A percentile compares a stretch with the other conserved stretches of the same genome.
These are phyloP conservation scores for Pollenia labialis DNA, from an alignment of 2,888 invertebrate species.

Conservation along the genomic window DNA sequence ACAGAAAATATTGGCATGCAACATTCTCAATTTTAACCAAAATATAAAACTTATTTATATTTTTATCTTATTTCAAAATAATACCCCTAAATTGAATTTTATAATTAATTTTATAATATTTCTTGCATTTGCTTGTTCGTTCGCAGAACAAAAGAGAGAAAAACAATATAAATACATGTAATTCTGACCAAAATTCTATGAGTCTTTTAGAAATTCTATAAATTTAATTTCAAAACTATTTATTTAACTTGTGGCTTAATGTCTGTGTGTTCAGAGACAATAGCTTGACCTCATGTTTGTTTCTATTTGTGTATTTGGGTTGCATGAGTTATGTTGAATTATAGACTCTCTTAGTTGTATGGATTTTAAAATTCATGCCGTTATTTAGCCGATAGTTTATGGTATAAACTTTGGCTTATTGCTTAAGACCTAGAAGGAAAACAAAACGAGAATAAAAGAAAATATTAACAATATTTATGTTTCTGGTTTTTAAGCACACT, in stretches of 20 bases:
- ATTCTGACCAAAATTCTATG: neutral
- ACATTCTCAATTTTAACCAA: neutral
- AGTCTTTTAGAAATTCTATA: neutral
- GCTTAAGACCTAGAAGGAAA: constrained; percentile 16
- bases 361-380: constrained; percentile 61
- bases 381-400: constrained; percentile 62
- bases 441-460: constrained; percentile 9
- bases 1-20: neutral
- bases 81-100: constrained; percentile 26
- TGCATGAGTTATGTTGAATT: constrained; percentile 43
- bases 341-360: constrained; percentile 20
- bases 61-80: constrained; percentile 23
- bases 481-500: constrained; percentile 3
- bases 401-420: constrained; percentile 63
- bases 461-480: constrained; percentile 55
- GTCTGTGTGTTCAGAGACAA: neutral
- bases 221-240: constrained; percentile 19
- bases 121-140: neutral
- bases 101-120: constrained; percentile 34
- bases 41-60: neutral
- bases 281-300: constrained; percentile 26
- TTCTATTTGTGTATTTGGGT: neutral
- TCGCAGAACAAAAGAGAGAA: neutral
- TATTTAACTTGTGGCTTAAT: constrained; percentile 4
- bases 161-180: neutral